Conservation (phyloP, 2,113 vertebrate species). For the Centropristis striata region DNA sequence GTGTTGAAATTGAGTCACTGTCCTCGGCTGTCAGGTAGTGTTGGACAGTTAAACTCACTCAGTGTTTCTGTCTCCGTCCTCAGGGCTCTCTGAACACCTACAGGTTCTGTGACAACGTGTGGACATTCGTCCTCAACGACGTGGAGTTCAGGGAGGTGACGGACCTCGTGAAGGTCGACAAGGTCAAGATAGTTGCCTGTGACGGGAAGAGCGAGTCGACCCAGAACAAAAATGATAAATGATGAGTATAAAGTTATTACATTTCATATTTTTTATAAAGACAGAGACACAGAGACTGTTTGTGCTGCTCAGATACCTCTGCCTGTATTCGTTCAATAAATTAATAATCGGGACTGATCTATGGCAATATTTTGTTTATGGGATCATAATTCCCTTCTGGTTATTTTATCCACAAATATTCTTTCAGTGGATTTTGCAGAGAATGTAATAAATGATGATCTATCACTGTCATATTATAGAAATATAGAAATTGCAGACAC, state of each 20-base stretch:
- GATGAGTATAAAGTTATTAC: neutral
- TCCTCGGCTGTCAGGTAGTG: too few relatives aligned
- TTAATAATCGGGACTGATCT: too few relatives aligned
- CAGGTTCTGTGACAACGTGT: slow-evolving; percentile 99
- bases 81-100: slow-evolving; percentile 98
- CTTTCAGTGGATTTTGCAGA: neutral
- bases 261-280: too few relatives aligned
- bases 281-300: too few relatives aligned
- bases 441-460: neutral
- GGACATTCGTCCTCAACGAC: slow-evolving; percentile 98
- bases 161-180: slow-evolving; percentile 98
- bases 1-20: too few relatives aligned
- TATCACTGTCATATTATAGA: neutral
- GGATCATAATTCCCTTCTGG: too few relatives aligned
- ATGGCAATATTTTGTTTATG: too few relatives aligned
- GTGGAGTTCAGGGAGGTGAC: slow-evolving; percentile 99
- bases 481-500: too few relatives aligned
- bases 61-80: neutral
- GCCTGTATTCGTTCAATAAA: too few relatives aligned
- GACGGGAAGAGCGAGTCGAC: slow-evolving; percentile 90
- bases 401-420: neutral
- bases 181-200: slow-evolving; percentile 99
- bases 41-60: too few relatives aligned
- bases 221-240: slow-evolving; percentile 66
- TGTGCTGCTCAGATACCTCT: too few relatives aligned